Percentiles rank a stretch among this genome's conserved stretches.
Conservation (phyloP, 2,113 vertebrate species). For the Lampris incognitus region DNA sequence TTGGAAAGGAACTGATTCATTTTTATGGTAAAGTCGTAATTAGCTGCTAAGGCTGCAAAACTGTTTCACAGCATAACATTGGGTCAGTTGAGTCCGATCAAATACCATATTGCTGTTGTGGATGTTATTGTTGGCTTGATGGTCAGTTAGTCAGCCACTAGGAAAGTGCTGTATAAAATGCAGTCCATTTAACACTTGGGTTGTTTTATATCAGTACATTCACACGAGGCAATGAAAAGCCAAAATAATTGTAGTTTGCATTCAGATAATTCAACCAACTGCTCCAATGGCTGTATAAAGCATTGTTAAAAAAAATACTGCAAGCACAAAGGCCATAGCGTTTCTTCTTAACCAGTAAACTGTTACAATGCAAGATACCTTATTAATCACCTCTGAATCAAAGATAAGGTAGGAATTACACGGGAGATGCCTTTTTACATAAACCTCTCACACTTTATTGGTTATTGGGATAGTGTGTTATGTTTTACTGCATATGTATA, state of each 20-base stretch:
- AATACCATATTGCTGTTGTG: no score
- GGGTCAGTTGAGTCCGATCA: not conserved
- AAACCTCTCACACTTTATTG: not conserved
- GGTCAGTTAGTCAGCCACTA: no score
- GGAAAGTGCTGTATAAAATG: no score
- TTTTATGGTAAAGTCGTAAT: no score
- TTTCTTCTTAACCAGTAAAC: not conserved
- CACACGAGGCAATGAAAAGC: not conserved
- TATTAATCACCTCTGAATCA: not conserved
- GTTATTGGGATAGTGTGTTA: not conserved
- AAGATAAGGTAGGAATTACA: not conserved
- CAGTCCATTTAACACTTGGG: no score
- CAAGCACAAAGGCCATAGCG: not conserved
- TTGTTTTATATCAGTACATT: no score
- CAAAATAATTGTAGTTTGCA: no score
- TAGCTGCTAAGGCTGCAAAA: no score
- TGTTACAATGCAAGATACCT: not conserved
- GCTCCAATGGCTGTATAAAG: not conserved
- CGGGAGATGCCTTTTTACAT: not conserved
- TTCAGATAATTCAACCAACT: not conserved
- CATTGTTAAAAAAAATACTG: not conserved
- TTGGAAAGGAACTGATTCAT: not conserved
- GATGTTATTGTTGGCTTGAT: no score
- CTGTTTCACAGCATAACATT: not conserved
- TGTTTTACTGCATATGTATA: not conserved